Percentiles rank a stretch among this genome's conserved stretches.
Conservation (phyloP, 2,797 vertebrate species). For the Gymnodraco acuticeps region DNA sequence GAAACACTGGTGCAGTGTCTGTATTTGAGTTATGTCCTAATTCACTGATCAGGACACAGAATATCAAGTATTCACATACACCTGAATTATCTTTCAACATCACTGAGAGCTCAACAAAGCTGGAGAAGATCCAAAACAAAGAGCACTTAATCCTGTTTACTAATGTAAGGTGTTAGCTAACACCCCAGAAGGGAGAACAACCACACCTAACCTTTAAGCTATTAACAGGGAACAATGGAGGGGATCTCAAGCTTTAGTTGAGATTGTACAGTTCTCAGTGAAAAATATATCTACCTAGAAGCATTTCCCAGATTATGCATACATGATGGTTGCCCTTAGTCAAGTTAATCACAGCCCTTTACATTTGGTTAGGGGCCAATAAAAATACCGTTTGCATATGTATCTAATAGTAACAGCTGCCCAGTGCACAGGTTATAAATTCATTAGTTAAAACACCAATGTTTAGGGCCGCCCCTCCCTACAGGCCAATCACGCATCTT, state of each 20-base stretch:
- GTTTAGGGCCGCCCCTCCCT: no score
- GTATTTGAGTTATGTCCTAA: slow-evolving; percentile 1
- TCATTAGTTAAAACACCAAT: no score
- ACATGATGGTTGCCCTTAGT: no score
- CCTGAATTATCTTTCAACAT: background rate
- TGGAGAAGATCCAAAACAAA: slow-evolving; percentile 8
- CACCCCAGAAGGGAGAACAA: background rate
- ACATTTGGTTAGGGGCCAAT: no score
- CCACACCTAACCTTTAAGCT: background rate
- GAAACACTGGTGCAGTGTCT: background rate
- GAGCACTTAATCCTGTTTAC: background rate
- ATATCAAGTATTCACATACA: background rate
- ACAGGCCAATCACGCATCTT: no score
- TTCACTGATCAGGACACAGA: background rate
- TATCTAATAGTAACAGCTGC: no score
- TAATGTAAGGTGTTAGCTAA: background rate
- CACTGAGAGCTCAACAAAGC: background rate
- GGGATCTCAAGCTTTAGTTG: background rate
- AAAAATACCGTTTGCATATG: no score
- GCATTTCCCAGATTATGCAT: background rate
- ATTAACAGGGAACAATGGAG: background rate
- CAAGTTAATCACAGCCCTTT: no score
- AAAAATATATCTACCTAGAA: background rate
- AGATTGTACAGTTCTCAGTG: background rate
- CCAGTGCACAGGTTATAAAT: no score